Conservation (phyloP, 92 coral and sea anemone genomes). For the Diadumene lineata region DNA sequence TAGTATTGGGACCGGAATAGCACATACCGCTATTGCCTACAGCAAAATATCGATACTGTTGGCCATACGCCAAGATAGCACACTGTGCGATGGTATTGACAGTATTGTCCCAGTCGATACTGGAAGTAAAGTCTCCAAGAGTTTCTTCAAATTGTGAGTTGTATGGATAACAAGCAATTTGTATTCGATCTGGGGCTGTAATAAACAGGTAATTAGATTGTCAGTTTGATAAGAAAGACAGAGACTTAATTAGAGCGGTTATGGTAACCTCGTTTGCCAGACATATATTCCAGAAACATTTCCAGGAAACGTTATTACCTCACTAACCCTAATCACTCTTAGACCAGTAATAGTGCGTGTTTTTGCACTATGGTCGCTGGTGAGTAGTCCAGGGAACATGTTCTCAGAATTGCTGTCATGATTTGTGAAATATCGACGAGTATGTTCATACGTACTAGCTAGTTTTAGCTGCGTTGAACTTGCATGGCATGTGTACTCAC, state of each 20-base stretch:
- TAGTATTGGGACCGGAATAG: constrained; percentile 50
- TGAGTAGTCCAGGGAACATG: too few relatives aligned
- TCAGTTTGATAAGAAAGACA: too few relatives aligned
- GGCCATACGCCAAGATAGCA: constrained; percentile 21
- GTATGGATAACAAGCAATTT: constrained; percentile 41
- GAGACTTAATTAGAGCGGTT: too few relatives aligned
- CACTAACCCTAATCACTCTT: too few relatives aligned
- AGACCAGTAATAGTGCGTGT: too few relatives aligned
- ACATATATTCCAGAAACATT: too few relatives aligned
- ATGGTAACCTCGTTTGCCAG: too few relatives aligned
- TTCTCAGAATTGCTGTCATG: too few relatives aligned
- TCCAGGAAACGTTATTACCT: too few relatives aligned
- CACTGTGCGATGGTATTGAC: constrained; percentile 20
- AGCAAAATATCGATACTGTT: constrained; percentile 43
- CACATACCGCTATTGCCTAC: constrained; percentile 50
- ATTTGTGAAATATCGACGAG: too few relatives aligned
- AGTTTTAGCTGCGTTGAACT: neutral
- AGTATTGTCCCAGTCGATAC: constrained; percentile 38
- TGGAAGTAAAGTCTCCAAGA: constrained; percentile 37
- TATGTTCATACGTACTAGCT: too few relatives aligned
- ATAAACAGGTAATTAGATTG: neutral
- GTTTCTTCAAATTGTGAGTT: constrained; percentile 14
- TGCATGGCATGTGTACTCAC: constrained; percentile 2
- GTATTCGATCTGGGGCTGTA: constrained; percentile 8
- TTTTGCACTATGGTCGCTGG: too few relatives aligned